Percentiles rank a stretch among this genome's conserved stretches.
Evolutionary conservation across 1,140 invertebrate species (phyloP).

Genomic region (Nylanderia fulva): DNA sequence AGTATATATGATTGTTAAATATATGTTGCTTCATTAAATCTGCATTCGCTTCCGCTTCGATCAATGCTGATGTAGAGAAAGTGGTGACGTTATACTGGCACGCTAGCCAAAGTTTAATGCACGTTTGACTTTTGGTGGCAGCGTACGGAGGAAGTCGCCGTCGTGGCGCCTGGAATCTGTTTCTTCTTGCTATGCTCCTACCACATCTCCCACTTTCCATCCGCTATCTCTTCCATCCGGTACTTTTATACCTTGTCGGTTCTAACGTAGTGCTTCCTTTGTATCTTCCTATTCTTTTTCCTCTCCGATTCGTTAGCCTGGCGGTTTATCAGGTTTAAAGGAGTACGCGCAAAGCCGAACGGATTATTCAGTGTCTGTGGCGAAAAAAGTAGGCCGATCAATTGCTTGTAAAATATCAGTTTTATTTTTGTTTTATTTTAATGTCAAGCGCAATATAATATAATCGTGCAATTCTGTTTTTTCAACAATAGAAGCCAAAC

Average conservation of each 20-base stretch:
- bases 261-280: slow-evolving; percentile 54
- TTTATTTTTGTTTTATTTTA: neutral
- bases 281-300: slow-evolving; percentile 44
- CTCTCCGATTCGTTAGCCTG: slow-evolving; percentile 48
- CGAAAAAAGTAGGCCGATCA: neutral
- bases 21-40: slow-evolving; percentile 6
- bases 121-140: slow-evolving; percentile 69
- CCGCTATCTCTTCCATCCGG: slow-evolving; percentile 57
- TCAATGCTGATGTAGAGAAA: slow-evolving; percentile 41
- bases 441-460: neutral
- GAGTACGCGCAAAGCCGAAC: neutral
- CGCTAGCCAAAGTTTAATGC: slow-evolving; percentile 74
- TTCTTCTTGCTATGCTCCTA: slow-evolving; percentile 51
- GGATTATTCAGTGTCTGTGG: neutral
- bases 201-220: neutral
- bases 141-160: slow-evolving; percentile 57
- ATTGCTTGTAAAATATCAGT: neutral
- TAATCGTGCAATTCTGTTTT: neutral
- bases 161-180: slow-evolving; percentile 64
- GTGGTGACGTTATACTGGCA: slow-evolving; percentile 62
- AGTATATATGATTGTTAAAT: neutral
- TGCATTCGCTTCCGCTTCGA: slow-evolving; percentile 22
- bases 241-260: slow-evolving; percentile 41
- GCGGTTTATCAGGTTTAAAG: slow-evolving; percentile 43
- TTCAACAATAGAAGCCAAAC: neutral